Evolutionary conservation across 2,797 vertebrate species (phyloP).

Genomic region (Pagetopsis macropterus): DNA sequence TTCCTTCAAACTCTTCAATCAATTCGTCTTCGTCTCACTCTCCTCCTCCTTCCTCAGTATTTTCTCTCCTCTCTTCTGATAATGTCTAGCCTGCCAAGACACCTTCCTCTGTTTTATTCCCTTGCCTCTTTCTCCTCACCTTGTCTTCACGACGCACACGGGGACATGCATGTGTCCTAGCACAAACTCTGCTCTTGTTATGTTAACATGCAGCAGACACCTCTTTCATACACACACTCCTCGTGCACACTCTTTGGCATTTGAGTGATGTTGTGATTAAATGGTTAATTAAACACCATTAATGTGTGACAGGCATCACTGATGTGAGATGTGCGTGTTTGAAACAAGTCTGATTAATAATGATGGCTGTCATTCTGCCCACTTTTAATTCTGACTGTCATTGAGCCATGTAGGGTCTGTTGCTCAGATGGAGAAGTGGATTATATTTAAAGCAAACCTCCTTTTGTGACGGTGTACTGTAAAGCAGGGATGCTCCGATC

Average conservation of each 20-base stretch:
- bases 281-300: slow-evolving; percentile 48
- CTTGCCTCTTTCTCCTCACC: neutral
- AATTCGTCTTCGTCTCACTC: neutral
- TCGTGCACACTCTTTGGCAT: neutral
- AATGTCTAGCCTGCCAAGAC: slow-evolving; percentile 41
- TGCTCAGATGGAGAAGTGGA: neutral
- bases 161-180: neutral
- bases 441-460: slow-evolving; percentile 5
- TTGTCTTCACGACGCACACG: neutral
- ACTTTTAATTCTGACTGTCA: neutral
- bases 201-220: slow-evolving; percentile 19
- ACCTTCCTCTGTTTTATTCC: neutral
- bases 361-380: slow-evolving; percentile 12
- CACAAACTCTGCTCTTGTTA: neutral
- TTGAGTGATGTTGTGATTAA: slow-evolving; percentile 51
- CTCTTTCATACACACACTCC: neutral
- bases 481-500: neutral
- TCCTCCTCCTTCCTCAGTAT: slow-evolving; percentile 13
- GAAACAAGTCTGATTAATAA: slow-evolving; percentile 21
- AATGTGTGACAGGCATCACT: slow-evolving; percentile 26
- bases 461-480: neutral
- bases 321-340: slow-evolving; percentile 15
- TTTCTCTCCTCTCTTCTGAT: slow-evolving; percentile 20
- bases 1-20: slow-evolving; percentile 17
- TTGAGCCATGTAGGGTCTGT: slow-evolving; percentile 6